A percentile compares a stretch with the other conserved stretches of the same genome.
phyloP scores from a whole-genome alignment of 2,113 vertebrate genomes.

The Galemys pyrenaicus region DNA sequence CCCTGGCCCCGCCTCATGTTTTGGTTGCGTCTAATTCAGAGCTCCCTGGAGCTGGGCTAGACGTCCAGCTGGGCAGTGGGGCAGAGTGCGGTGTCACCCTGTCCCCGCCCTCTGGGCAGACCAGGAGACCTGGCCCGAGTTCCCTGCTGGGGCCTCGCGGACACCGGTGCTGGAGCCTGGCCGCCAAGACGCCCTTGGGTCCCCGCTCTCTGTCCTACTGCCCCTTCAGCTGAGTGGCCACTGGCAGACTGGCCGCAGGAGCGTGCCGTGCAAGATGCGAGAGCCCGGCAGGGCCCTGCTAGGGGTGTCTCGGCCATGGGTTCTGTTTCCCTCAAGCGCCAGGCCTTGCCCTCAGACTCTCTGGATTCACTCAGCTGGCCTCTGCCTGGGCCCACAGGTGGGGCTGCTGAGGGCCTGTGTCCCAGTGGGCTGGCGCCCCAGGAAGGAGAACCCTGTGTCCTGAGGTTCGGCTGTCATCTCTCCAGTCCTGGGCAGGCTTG shows the following conservation, averaged over 20 bases:
- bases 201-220: too few species aligned
- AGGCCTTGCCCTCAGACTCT: neutral
- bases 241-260: neutral
- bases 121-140: neutral
- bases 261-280: neutral
- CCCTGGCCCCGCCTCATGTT: neutral
- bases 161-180: neutral
- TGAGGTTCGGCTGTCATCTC: fast-evolving
- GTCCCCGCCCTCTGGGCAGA: neutral
- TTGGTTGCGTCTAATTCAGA: neutral
- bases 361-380: neutral
- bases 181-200: neutral
- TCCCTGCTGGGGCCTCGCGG: neutral
- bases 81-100: neutral
- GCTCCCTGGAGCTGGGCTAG: too few species aligned
- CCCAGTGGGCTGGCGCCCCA: neutral
- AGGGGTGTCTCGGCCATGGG: neutral
- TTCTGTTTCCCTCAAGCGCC: neutral
- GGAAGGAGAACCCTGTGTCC: neutral
- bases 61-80: neutral
- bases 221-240: neutral
- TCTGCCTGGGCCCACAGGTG: fast-evolving
- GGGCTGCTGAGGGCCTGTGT: neutral
- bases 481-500: neutral
- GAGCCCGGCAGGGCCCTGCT: neutral